Base-by-base conservation (phyloP, 2,888 invertebrate genomes). In the Venusia cambrica region DNA sequence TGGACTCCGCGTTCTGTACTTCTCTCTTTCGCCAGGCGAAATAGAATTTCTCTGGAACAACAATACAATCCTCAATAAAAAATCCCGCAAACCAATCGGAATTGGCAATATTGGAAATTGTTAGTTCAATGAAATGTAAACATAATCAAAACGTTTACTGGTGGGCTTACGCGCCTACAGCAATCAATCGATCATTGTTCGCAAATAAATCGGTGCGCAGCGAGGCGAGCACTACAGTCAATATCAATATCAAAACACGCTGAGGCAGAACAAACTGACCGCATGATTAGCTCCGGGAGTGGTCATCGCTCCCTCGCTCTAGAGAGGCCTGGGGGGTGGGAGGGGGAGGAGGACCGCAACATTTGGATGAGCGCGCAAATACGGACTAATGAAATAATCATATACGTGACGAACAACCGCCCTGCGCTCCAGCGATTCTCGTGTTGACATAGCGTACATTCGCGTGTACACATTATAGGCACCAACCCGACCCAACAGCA, bases 21-120 rank as follows among this genome's bases (percentile, higher is more conserved):
- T 95, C 76, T 95, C 94, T 58, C 93, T 87, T 65, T 93, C 93
- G 32, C 92, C 94, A 4, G 95, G 95, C 38, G 95, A 95, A 85
- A 95, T 94, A 60, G 94, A 94, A 87, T 92, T 95, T 74, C 93
- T 90, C 94, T 95, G 91, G 17, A 84, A 83, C 75, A 80, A 45
- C 11, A 47, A 45, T 35, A 48, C 41, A 29, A 52, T 51, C 38
- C 47, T 34, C 38, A 29, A 41, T 51, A 54, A 39, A 51, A 52
- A n/a, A 67, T 48, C 45, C 38, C 50, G 38, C 51, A 42, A 60
- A 40, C 47, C 50, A 49, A 55, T 56, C 45, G 52, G 54, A 62
- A 62, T 57, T 52, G 50, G 50, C 53, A 48, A 53, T 59, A 71
- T 62, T 57, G 56, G 54, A 55, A 48, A 64, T 62, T 71, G 72